Conservation (phyloP, 2,113 vertebrate species). For the Pseudopodoces humilis region DNA sequence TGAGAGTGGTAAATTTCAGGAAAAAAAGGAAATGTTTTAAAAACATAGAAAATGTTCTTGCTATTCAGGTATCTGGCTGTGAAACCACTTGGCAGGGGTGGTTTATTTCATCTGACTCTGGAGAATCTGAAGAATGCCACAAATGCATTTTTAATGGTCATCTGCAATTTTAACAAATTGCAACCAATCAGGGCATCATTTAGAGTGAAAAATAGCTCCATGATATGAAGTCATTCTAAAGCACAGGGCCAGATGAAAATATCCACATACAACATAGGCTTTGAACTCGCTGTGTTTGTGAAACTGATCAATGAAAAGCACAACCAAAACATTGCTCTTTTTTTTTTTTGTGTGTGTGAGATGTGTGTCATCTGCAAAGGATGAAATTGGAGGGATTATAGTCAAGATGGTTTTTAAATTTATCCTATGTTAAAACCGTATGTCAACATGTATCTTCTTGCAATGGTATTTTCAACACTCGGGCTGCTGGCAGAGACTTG, state of each 20-base stretch:
- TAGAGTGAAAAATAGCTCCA: neutral
- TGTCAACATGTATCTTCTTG: neutral
- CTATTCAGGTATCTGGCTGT: neutral
- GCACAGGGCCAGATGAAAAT: neutral
- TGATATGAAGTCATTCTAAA: neutral
- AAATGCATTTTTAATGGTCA: neutral
- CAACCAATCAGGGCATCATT: neutral
- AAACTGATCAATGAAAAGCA: neutral
- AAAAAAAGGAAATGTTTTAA: neutral
- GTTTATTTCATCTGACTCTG: neutral
- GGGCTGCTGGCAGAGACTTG: neutral
- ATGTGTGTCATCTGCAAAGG: neutral
- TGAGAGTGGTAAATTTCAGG: neutral
- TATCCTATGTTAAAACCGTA: neutral
- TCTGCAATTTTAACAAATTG: neutral
- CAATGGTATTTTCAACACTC: neutral
- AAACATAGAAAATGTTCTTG: neutral
- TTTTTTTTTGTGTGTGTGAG: neutral
- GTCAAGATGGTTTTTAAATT: neutral
- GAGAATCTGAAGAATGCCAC: neutral
- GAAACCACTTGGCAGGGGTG: neutral
- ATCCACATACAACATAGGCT: neutral
- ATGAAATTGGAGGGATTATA: neutral
- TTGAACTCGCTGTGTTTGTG: neutral
- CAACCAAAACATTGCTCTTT: neutral